A percentile compares a stretch with the other conserved stretches of the same genome.
Evolutionary conservation across 1,140 invertebrate genomes (phyloP).

Genomic region (Coenobita brevimanus): DNA sequence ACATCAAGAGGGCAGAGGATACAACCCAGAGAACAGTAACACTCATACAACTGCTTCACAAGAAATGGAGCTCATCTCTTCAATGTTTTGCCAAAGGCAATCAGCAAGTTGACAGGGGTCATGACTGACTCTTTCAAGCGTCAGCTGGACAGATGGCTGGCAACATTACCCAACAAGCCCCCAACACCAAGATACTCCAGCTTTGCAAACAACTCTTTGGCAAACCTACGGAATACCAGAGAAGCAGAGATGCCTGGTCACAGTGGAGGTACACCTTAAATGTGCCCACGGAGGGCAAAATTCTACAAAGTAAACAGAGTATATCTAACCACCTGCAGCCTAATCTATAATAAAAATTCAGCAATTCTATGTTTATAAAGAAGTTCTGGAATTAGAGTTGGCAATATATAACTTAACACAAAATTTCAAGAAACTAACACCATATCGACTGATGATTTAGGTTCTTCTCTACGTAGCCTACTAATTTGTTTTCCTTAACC

Average conservation of each 20-base stretch:
- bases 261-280: not conserved
- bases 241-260: not conserved
- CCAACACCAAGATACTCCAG: conserved; percentile 5
- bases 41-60: conserved; percentile 1
- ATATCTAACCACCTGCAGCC: no score
- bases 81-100: not conserved
- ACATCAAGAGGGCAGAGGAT: conserved; percentile 6
- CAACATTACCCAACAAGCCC: not conserved
- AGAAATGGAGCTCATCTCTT: conserved; percentile 6
- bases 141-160: conserved; percentile 15
- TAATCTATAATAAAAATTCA: no score
- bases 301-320: conserved; percentile 16
- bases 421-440: no score
- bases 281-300: not conserved
- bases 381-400: no score
- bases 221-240: not conserved
- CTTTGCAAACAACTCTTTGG: not conserved
- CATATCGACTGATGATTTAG: no score
- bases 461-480: no score
- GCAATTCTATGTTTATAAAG: no score
- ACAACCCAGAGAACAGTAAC: not conserved
- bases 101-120: not conserved
- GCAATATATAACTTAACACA: no score
- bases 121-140: not conserved
- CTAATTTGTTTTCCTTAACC: no score